Evolutionary conservation across 1,140 invertebrate genomes (phyloP), one percentile per base, ranked within the genome.

Genomic region (Vanessa atalanta): DNA sequence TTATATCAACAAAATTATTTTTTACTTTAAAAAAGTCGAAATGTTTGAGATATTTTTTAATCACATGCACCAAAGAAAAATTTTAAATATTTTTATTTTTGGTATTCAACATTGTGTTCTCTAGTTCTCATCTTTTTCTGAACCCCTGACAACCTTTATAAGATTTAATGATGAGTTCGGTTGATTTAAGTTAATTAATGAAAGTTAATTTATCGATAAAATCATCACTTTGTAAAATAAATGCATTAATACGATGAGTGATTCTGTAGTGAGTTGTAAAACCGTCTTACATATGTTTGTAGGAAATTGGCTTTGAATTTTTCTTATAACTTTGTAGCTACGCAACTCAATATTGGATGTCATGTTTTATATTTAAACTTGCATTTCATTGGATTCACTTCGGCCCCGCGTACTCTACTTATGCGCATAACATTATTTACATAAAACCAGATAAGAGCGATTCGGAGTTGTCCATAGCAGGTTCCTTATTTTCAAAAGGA

Each of bases 331-430:
- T 48, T 23, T 66, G 47, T 20, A 23, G 60, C 67, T 70, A 74
- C 73, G 73, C 67, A 74, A 65, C 15, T 65, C 73, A 70, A 65
- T 70, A 70, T 60, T 74, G 73, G 73, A 78, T 73, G 73, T 65
- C 72, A 69, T 74, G 72, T 74, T 71, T 60, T 78, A 70, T 75
- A 70, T 67, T 67, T 82, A 73, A 79, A 81, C 79, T 79, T 81
- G 83, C 81, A 83, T 78, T 86, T 86, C 77, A 70, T 47, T 12
- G 85, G 85, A 73, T 85, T 87, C 85, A 63, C 79, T 76, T 65
- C 43, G 66, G 9, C 67, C 73, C 73, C 66, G 66, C 47, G 60
- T 60, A 37, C 43, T 47, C 60, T 57, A 74, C 65, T 55, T 55
- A 70, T 48, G 66, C 47, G 61, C 66, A 50, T 71, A 60, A 57